Conservation (phyloP, 2,113 vertebrate species). For the Pithys albifrons region DNA sequence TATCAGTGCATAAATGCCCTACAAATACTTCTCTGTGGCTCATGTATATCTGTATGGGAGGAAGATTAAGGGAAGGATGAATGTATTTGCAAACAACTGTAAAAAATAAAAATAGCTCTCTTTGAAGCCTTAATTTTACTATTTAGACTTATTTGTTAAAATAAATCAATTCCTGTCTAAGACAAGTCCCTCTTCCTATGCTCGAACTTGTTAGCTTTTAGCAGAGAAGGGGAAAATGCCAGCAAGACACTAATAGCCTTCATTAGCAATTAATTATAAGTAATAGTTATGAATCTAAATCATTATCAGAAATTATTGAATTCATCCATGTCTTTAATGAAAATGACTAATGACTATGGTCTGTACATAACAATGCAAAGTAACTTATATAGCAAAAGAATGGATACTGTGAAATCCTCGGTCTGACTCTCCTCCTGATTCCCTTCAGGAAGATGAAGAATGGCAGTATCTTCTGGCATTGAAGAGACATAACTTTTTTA, state of each 20-base stretch:
- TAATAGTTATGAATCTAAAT: conserved; percentile 58
- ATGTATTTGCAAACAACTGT: background rate
- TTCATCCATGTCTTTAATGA: conserved; percentile 26
- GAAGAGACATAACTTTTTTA: background rate
- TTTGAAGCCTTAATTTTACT: background rate
- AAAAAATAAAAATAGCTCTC: background rate
- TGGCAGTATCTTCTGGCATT: background rate
- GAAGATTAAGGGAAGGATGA: background rate
- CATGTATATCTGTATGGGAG: background rate
- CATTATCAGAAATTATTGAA: conserved; percentile 52
- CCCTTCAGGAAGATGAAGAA: background rate
- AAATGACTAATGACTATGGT: conserved; percentile 43
- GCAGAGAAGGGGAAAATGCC: conserved; percentile 16
- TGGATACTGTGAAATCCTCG: background rate
- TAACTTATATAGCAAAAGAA: background rate
- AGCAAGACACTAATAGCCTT: conserved; percentile 40
- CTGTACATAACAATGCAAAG: conserved; percentile 10
- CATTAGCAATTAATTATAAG: conserved; percentile 65
- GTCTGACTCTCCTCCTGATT: background rate
- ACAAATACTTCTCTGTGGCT: background rate
- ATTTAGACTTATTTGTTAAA: conserved; percentile 11
- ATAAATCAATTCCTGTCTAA: background rate
- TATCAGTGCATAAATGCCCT: background rate
- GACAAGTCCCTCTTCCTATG: background rate
- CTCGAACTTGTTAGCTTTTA: conserved; percentile 54